These are phyloP conservation scores for Phocoena sinus DNA, from an alignment of 2,113 vertebrate genomes.

Conservation along the genomic window DNA sequence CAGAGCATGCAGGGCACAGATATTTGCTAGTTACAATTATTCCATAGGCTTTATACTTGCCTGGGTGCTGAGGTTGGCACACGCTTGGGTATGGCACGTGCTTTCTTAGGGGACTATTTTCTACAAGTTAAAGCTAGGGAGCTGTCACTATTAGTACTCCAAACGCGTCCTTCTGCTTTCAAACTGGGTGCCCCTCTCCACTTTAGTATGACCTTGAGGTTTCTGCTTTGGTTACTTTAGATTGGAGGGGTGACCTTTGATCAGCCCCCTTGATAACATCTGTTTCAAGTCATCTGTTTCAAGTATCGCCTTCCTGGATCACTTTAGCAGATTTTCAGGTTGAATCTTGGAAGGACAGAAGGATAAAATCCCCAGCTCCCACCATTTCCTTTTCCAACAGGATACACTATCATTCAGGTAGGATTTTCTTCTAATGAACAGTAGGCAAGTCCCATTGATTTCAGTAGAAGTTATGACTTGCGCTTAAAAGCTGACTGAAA, in stretches of 20 bases:
- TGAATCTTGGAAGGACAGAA: constrained; percentile 38
- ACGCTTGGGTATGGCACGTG: background rate
- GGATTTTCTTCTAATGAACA: background rate
- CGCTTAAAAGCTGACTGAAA: constrained; percentile 31
- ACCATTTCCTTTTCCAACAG: background rate
- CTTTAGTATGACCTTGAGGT: background rate
- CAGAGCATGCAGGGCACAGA: constrained; percentile 20
- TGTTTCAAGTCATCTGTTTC: background rate
- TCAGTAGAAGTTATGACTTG: background rate
- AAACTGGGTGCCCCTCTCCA: background rate
- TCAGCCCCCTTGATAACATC: constrained; percentile 22
- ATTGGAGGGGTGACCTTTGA: constrained; percentile 11
- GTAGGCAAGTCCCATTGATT: background rate
- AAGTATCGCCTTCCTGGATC: constrained; percentile 7
- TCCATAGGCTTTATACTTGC: constrained; percentile 61
- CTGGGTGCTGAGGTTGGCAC: constrained; percentile 54
- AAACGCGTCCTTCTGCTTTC: constrained; percentile 2
- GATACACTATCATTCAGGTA: background rate
- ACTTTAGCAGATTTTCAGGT: constrained; percentile 35
- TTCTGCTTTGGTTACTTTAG: constrained; percentile 22
- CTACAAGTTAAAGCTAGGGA: constrained; percentile 33
- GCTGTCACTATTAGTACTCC: constrained; percentile 13
- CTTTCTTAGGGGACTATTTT: constrained; percentile 20
- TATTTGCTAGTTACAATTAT: constrained; percentile 65
- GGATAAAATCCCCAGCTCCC: background rate